Evolutionary conservation across 2,888 invertebrate genomes (phyloP).

Genomic region (Tetragonisca angustula): DNA sequence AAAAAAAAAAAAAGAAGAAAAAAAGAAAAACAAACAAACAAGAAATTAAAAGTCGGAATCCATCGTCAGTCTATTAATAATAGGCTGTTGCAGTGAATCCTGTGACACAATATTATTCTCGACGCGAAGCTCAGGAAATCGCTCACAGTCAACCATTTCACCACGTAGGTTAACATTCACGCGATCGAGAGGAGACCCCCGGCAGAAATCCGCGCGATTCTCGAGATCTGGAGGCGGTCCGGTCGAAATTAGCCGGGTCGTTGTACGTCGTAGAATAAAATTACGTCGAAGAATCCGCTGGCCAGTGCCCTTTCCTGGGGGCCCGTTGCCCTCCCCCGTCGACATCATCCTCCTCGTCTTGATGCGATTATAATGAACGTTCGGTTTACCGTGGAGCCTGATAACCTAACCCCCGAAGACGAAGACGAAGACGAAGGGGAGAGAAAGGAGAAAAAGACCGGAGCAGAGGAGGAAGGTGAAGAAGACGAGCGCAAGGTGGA

Average conservation of each 20-base stretch:
- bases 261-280: constrained; percentile 70
- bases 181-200: background rate
- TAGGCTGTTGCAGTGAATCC: background rate
- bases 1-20: too few species aligned
- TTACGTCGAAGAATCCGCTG: constrained; percentile 81
- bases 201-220: constrained; percentile 6
- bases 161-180: background rate
- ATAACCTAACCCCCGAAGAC: constrained; percentile 67
- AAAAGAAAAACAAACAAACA: too few species aligned
- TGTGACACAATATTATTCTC: background rate
- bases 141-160: background rate
- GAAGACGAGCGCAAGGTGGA: background rate
- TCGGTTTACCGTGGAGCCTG: constrained; percentile 78
- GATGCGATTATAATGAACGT: constrained; percentile 83
- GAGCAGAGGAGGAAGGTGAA: constrained; percentile 10
- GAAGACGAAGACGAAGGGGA: background rate
- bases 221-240: constrained; percentile 2
- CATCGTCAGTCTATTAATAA: background rate
- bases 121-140: background rate
- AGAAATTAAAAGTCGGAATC: background rate
- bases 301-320: constrained; percentile 68
- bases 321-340: constrained; percentile 49
- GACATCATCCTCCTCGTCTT: constrained; percentile 69
- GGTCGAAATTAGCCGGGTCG: constrained; percentile 60
- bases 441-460: background rate